These are phyloP conservation scores for Apistogramma diplotaenia DNA, from an alignment of 2,113 vertebrate genomes.

Conservation along the genomic window DNA sequence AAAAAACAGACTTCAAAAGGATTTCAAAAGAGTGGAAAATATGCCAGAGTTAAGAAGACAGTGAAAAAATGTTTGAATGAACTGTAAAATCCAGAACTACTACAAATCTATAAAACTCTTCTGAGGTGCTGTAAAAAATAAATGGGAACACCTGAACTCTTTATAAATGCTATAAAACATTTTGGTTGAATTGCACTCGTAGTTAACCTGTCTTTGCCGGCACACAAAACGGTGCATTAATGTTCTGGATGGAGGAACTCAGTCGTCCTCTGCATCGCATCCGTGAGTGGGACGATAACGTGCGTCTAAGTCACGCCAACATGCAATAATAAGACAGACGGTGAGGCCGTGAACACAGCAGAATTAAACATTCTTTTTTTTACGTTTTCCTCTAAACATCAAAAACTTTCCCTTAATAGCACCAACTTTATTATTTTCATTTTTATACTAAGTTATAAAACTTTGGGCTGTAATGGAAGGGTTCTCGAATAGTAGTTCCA, in stretches of 20 bases:
- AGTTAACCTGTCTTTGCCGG: constrained; percentile 30
- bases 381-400: constrained; percentile 13
- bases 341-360: constrained; percentile 8
- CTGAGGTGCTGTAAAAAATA: constrained; percentile 38
- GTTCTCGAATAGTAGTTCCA: constrained; percentile 32
- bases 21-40: constrained; percentile 38
- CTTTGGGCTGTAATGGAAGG: constrained; percentile 36
- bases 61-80: constrained; percentile 26
- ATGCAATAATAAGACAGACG: constrained; percentile 29
- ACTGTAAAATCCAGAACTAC: constrained; percentile 46
- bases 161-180: constrained; percentile 38
- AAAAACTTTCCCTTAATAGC: constrained; percentile 57
- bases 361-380: constrained; percentile 22
- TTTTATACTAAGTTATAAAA: constrained; percentile 24
- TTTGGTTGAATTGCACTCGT: constrained; percentile 59
- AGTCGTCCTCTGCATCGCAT: neutral
- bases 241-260: constrained; percentile 9
- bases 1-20: constrained; percentile 31
- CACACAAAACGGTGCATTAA: constrained; percentile 42
- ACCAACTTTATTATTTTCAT: constrained; percentile 49
- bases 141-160: constrained; percentile 35
- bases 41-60: constrained; percentile 1
- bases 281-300: neutral
- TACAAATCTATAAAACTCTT: constrained; percentile 64
- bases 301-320: constrained; percentile 13